Evolutionary conservation across 2,888 invertebrate species (phyloP).

Genomic region (Tromatobia lineatoria): DNA sequence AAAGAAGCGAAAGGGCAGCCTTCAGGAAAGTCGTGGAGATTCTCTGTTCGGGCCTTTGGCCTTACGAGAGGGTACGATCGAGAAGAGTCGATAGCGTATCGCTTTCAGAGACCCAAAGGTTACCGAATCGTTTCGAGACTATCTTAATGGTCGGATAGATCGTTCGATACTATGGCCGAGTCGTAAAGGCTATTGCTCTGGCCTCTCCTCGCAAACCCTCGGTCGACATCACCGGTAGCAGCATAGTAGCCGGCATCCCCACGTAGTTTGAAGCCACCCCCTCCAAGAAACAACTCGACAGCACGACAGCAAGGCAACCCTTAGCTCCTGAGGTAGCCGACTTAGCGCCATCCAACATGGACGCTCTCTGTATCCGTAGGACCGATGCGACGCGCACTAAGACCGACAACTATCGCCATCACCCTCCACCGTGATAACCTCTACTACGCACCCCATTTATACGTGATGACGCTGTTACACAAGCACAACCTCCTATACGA

Average conservation of each 20-base stretch:
- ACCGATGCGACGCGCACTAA: conserved; percentile 55
- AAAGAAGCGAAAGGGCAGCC: conserved; percentile 71
- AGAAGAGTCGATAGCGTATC: conserved; percentile 84
- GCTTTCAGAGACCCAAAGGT: conserved; percentile 85
- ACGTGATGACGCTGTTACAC: conserved; percentile 52
- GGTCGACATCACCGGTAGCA: conserved; percentile 66
- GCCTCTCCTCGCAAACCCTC: conserved; percentile 75
- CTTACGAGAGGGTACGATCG: conserved; percentile 66
- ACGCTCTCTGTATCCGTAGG: conserved; percentile 50
- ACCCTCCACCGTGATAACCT: conserved; percentile 57
- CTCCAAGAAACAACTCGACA: conserved; percentile 47
- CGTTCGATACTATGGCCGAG: conserved; percentile 86
- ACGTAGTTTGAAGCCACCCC: conserved; percentile 57
- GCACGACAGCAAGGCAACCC: conserved; percentile 69
- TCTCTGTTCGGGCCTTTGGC: conserved; percentile 56
- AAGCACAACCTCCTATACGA: conserved; percentile 23
- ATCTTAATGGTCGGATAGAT: conserved; percentile 85
- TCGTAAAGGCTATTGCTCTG: conserved; percentile 85
- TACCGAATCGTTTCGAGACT: conserved; percentile 85
- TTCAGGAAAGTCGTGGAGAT: conserved; percentile 78
- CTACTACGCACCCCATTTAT: conserved; percentile 79
- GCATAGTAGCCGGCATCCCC: conserved; percentile 45
- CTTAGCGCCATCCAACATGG: conserved; percentile 78
- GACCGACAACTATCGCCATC: conserved; percentile 46
- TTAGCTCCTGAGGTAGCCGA: conserved; percentile 75